phyloP scores from a whole-genome alignment of 1,140 invertebrate species.

The Sinonovacula constricta region DNA sequence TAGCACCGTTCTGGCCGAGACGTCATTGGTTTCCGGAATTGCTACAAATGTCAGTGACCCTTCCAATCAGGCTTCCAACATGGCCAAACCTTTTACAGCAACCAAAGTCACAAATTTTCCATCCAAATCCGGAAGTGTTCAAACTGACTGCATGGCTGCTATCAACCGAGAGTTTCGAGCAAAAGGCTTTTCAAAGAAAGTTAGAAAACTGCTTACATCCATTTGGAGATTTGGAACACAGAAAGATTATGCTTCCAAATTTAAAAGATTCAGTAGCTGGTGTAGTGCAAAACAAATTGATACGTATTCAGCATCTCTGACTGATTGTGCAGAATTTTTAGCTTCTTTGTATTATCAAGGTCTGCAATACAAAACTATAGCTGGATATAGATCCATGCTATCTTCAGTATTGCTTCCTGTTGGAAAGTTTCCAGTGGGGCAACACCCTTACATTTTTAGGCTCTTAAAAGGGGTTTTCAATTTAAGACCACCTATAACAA shows the following conservation, averaged over 20 bases:
- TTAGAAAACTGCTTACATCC: no score
- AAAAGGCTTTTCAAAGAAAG: constrained; percentile 35
- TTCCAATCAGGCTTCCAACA: constrained; percentile 5
- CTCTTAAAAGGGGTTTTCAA: constrained; percentile 26
- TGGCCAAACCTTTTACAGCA: constrained; percentile 13
- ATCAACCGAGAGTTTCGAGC: constrained; percentile 18
- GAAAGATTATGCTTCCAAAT: no score
- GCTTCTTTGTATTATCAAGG: constrained; percentile 18
- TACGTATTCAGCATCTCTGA: background rate
- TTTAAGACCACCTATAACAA: constrained; percentile 21
- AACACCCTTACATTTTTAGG: constrained; percentile 26
- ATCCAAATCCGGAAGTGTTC: constrained; percentile 7
- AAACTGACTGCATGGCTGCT: constrained; percentile 38
- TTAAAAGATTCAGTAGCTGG: no score
- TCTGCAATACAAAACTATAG: constrained; percentile 25
- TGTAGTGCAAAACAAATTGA: constrained; percentile 27
- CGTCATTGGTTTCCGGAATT: no score
- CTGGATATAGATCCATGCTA: constrained; percentile 38
- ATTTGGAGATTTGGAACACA: constrained; percentile 5
- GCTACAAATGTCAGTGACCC: no score
- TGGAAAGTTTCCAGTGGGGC: constrained; percentile 10
- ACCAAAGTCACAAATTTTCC: background rate
- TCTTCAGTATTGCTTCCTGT: constrained; percentile 29
- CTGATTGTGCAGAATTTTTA: constrained; percentile 12
- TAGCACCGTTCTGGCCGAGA: constrained; percentile 37